Evolutionary conservation across 2,888 invertebrate genomes (phyloP).

Genomic region (Paralinhomoeus sp.): DNA sequence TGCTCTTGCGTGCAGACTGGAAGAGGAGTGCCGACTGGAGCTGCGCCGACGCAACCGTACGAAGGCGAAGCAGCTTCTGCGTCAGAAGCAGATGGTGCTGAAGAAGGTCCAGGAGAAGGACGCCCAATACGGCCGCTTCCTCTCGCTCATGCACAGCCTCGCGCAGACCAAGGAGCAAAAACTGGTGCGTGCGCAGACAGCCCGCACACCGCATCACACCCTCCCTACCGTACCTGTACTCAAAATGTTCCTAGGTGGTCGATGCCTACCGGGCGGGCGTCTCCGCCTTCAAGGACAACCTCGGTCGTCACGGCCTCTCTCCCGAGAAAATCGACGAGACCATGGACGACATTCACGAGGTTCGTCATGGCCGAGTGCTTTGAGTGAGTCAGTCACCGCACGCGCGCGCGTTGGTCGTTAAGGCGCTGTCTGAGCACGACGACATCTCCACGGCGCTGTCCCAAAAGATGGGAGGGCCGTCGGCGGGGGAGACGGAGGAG

Average conservation of each 20-base stretch:
- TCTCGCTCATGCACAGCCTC: background rate
- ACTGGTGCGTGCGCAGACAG: background rate
- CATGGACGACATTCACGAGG: conserved; percentile 5
- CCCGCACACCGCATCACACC: background rate
- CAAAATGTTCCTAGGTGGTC: background rate
- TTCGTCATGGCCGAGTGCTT: background rate
- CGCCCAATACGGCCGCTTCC: background rate
- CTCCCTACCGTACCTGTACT: background rate
- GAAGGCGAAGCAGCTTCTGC: background rate
- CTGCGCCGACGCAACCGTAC: no score
- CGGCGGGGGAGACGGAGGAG: no score
- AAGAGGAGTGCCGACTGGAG: no score
- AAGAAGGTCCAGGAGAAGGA: conserved; percentile 1
- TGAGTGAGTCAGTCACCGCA: no score
- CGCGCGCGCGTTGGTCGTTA: no score
- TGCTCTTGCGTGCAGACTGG: no score
- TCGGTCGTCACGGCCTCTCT: background rate
- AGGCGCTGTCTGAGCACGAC: conserved; percentile 1
- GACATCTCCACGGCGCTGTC: background rate
- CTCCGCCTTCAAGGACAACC: conserved; percentile 2
- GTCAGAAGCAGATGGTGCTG: conserved; percentile 1
- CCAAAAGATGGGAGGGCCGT: no score
- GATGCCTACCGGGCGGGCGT: conserved; percentile 2
- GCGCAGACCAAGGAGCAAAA: conserved; percentile 2
- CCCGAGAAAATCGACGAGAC: conserved; percentile 1